Evolutionary conservation across 92 coral and sea anemone genomes (phyloP).

Genomic region (Metridium senile): DNA sequence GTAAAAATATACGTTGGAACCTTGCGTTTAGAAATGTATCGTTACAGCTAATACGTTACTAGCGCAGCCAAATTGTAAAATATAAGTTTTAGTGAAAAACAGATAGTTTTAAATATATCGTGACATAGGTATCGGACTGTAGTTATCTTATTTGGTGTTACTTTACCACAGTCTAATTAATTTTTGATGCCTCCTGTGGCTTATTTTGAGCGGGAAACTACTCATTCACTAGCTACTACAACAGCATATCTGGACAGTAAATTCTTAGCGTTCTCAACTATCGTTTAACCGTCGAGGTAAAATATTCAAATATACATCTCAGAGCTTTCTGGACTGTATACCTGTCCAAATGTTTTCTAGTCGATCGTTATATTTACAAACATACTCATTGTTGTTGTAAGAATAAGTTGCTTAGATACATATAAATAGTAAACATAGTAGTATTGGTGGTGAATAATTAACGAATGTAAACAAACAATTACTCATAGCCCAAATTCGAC

Average conservation of each 20-base stretch:
- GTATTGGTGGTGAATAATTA: neutral
- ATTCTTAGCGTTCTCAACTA: neutral
- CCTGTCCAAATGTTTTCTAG: too few relatives aligned
- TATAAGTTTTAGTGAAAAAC: neutral
- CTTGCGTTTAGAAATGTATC: too few relatives aligned
- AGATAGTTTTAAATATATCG: neutral
- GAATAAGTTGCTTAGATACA: constrained; percentile 4
- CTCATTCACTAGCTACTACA: neutral
- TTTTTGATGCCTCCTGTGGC: constrained; percentile 18
- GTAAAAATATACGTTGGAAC: too few relatives aligned
- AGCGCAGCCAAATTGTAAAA: neutral
- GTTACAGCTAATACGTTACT: too few relatives aligned
- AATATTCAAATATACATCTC: too few relatives aligned
- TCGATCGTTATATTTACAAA: neutral
- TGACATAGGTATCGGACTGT: neutral
- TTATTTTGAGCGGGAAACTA: constrained; percentile 4
- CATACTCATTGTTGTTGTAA: neutral
- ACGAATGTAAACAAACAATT: neutral
- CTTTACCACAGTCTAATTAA: constrained; percentile 6
- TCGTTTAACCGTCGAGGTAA: too few relatives aligned
- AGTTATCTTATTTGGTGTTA: constrained; percentile 2
- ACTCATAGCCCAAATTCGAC: neutral
- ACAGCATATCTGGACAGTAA: neutral
- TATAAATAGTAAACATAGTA: neutral
- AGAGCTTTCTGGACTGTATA: too few relatives aligned